Evolutionary conservation across 2,113 vertebrate genomes (phyloP).

Genomic region (Trematomus loennbergii): DNA sequence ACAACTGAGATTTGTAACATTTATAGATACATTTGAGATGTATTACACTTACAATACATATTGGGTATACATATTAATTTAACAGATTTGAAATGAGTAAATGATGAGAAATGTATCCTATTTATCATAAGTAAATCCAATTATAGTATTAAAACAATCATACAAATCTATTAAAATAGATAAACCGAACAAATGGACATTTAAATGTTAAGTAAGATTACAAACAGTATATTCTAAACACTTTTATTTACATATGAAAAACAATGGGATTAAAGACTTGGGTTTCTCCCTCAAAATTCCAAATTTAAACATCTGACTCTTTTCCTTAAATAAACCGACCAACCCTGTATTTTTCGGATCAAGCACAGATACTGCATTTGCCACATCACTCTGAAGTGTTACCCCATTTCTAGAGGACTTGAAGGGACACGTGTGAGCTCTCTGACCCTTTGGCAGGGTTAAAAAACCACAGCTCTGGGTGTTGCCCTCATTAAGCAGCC

Average conservation of each 20-base stretch:
- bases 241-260: background rate
- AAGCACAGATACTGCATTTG: background rate
- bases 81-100: too few relatives aligned
- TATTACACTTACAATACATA: background rate
- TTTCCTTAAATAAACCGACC: background rate
- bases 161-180: background rate
- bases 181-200: background rate
- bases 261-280: background rate
- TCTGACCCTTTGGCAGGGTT: conserved; percentile 33
- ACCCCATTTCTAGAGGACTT: conserved; percentile 8
- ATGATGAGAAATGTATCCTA: background rate
- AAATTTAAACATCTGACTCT: background rate
- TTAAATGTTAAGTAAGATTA: background rate
- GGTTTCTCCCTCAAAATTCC: background rate
- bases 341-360: background rate
- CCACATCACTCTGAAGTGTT: conserved; percentile 22
- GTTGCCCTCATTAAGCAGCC: conserved; percentile 68
- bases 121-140: background rate
- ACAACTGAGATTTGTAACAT: background rate
- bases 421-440: conserved; percentile 34
- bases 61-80: too few relatives aligned
- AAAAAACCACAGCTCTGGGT: conserved; percentile 58
- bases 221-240: background rate
- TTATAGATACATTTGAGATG: background rate
- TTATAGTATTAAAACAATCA: background rate